phyloP scores from a whole-genome alignment of 2,888 invertebrate species.

The Amphipyra tragopoginis region DNA sequence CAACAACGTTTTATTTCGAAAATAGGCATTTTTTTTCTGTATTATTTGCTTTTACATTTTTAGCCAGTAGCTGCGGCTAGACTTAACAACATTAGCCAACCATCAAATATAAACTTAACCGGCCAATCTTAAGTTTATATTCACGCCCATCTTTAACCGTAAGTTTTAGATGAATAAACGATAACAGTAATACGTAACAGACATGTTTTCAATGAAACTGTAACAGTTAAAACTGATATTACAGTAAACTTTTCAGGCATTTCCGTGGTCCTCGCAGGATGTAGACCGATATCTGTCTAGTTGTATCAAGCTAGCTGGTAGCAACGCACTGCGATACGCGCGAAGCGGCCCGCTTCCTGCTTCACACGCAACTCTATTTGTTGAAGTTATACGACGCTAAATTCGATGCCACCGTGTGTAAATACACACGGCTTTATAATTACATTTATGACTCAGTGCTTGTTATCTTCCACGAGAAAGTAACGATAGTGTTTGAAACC shows the following conservation, averaged over 20 bases:
- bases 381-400: conserved; percentile 57
- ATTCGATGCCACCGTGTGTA: conserved; percentile 38
- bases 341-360: conserved; percentile 70
- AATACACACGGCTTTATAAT: conserved; percentile 23
- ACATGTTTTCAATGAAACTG: background rate
- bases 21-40: too few species aligned
- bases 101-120: too few species aligned
- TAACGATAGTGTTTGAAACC: conserved; percentile 4
- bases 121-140: too few species aligned
- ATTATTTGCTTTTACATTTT: too few species aligned
- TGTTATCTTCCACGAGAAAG: conserved; percentile 24
- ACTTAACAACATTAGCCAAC: too few species aligned
- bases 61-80: too few species aligned
- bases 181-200: too few species aligned
- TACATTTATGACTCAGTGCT: conserved; percentile 17
- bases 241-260: conserved; percentile 9
- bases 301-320: conserved; percentile 14
- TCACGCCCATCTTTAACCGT: too few species aligned
- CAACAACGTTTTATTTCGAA: too few species aligned
- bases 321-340: conserved; percentile 49
- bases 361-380: conserved; percentile 64
- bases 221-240: background rate
- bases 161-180: too few species aligned
- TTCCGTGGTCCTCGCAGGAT: conserved; percentile 38
- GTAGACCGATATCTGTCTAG: conserved; percentile 34